These are phyloP conservation scores for Clarias laeviceps DNA, from an alignment of 2,797 vertebrate species.

Conservation along the genomic window DNA sequence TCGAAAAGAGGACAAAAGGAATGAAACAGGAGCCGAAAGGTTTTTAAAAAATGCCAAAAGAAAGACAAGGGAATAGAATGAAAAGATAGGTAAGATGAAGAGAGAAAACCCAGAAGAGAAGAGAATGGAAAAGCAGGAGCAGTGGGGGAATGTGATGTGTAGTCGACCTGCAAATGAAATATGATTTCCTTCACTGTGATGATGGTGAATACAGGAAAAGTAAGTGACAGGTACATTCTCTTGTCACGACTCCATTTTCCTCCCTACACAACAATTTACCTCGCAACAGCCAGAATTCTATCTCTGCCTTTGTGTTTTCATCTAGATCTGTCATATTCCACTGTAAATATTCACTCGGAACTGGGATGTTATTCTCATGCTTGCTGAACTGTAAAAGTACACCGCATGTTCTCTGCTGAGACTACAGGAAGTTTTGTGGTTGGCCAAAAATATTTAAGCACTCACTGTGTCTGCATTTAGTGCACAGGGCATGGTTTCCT, in stretches of 20 bases:
- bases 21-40: too few relatives aligned
- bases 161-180: constrained; percentile 31
- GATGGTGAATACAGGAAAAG: constrained; percentile 17
- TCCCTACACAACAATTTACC: constrained; percentile 15
- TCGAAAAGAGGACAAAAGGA: neutral
- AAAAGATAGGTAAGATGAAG: neutral
- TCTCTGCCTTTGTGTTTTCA: constrained; percentile 21
- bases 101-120: neutral
- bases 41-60: too few relatives aligned
- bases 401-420: neutral
- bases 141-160: constrained; percentile 14
- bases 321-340: constrained; percentile 7
- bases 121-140: neutral
- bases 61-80: neutral
- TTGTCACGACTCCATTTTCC: neutral
- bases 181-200: constrained; percentile 18
- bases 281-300: constrained; percentile 6
- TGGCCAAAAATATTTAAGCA: neutral
- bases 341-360: constrained; percentile 15
- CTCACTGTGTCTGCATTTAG: neutral
- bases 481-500: neutral
- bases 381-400: constrained; percentile 12
- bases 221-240: constrained; percentile 13
- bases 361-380: constrained; percentile 15
- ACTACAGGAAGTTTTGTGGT: neutral